Evolutionary conservation across 1,140 invertebrate species (phyloP).

Genomic region (Holcopasites calliopsidis): DNA sequence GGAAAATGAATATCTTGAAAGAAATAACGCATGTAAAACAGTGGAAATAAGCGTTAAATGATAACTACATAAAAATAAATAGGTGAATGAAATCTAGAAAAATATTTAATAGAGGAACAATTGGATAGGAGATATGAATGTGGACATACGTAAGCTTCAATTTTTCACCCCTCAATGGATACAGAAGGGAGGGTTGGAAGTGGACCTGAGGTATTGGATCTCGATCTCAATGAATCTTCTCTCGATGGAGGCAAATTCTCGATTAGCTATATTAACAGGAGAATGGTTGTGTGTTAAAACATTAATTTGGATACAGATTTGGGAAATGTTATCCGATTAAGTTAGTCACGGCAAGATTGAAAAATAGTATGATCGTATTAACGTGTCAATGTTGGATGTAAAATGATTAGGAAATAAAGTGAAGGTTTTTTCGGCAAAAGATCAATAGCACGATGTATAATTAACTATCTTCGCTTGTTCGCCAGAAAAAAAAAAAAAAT

Average conservation of each 20-base stretch:
- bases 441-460: conserved; percentile 5
- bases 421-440: neutral
- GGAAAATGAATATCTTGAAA: no score
- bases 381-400: neutral
- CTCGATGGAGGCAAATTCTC: conserved; percentile 48
- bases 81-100: neutral
- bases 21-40: no score
- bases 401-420: neutral
- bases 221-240: conserved; percentile 59
- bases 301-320: neutral
- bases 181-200: conserved; percentile 47
- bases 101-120: conserved; percentile 18
- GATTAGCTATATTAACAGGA: conserved; percentile 61
- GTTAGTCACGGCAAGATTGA: neutral
- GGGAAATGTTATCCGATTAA: neutral
- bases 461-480: conserved; percentile 17
- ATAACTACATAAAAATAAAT: no score
- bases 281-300: conserved; percentile 17
- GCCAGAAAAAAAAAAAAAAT: conserved; percentile 22
- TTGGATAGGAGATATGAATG: conserved; percentile 4
- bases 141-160: neutral
- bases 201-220: conserved; percentile 54
- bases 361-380: neutral
- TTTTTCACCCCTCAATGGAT: conserved; percentile 48
- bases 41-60: no score